Conservation (phyloP, 2,888 invertebrate genomes). For the Elegia similella region DNA sequence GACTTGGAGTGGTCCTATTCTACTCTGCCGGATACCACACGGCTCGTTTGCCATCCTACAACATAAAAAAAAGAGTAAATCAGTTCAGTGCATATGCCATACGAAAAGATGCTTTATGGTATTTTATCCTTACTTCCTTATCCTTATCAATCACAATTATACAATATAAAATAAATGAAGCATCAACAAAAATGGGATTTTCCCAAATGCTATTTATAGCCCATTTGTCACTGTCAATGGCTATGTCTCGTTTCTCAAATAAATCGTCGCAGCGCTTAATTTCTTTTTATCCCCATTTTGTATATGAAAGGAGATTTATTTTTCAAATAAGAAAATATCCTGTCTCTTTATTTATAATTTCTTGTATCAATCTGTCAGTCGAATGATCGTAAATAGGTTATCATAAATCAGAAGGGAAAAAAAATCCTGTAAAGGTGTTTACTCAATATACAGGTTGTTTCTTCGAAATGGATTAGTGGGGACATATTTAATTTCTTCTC, state of each 20-base stretch:
- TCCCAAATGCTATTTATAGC: neutral
- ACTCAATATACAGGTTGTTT: too few species aligned
- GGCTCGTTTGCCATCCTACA: too few species aligned
- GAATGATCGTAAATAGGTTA: neutral
- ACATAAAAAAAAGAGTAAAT: too few species aligned
- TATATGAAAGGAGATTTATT: conserved; percentile 13
- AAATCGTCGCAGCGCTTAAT: conserved; percentile 2
- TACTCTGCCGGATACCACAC: too few species aligned
- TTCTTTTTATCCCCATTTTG: conserved; percentile 5
- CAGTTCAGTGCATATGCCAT: too few species aligned
- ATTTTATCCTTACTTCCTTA: too few species aligned
- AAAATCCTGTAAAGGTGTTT: too few species aligned
- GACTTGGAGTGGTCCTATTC: too few species aligned
- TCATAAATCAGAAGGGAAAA: too few species aligned
- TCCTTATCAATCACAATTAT: neutral
- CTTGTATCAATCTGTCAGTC: neutral
- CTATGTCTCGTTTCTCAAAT: conserved; percentile 8
- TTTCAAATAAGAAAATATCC: conserved; percentile 2
- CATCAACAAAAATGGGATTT: neutral
- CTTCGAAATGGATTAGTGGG: too few species aligned
- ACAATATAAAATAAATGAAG: neutral
- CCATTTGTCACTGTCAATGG: conserved; percentile 8
- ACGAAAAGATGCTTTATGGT: too few species aligned
- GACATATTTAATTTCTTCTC: too few species aligned
- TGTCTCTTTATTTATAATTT: neutral